Evolutionary conservation across 2,888 invertebrate species (phyloP).

Genomic region (Zhengitettix transpicula): DNA sequence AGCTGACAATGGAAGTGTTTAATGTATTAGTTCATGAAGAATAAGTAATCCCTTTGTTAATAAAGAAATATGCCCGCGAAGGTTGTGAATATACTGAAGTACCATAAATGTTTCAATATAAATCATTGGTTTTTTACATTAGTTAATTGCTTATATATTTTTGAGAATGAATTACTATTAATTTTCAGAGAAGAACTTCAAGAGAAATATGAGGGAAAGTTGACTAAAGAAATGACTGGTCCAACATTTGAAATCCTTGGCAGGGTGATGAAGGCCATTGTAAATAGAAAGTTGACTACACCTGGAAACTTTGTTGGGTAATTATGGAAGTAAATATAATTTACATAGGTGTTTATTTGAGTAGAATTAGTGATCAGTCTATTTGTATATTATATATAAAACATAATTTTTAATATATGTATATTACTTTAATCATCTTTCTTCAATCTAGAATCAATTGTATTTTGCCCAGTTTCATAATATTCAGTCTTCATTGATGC

Average conservation of each 20-base stretch:
- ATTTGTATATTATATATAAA: background rate
- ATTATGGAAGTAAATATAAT: slow-evolving; percentile 3
- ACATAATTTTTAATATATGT: background rate
- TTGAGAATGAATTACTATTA: slow-evolving; percentile 5
- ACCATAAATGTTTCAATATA: no score
- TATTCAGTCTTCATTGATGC: background rate
- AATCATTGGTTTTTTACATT: no score
- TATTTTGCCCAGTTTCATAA: background rate
- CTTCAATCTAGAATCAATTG: background rate
- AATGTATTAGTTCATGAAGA: no score
- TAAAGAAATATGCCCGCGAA: no score
- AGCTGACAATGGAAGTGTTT: no score
- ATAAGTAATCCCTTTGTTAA: no score
- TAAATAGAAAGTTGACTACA: slow-evolving; percentile 85
- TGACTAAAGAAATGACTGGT: slow-evolving; percentile 78
- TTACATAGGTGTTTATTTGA: background rate
- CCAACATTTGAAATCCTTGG: slow-evolving; percentile 91
- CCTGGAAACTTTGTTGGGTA: slow-evolving; percentile 88
- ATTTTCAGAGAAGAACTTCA: slow-evolving; percentile 64
- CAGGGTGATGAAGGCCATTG: slow-evolving; percentile 90
- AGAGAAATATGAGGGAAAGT: slow-evolving; percentile 84
- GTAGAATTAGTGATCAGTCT: background rate
- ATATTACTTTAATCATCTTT: background rate
- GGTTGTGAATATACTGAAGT: no score
- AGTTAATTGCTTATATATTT: no score